Evolutionary conservation across 1,140 invertebrate species (phyloP), one percentile per base, ranked within the genome.

Genomic region (Delia radicum): DNA sequence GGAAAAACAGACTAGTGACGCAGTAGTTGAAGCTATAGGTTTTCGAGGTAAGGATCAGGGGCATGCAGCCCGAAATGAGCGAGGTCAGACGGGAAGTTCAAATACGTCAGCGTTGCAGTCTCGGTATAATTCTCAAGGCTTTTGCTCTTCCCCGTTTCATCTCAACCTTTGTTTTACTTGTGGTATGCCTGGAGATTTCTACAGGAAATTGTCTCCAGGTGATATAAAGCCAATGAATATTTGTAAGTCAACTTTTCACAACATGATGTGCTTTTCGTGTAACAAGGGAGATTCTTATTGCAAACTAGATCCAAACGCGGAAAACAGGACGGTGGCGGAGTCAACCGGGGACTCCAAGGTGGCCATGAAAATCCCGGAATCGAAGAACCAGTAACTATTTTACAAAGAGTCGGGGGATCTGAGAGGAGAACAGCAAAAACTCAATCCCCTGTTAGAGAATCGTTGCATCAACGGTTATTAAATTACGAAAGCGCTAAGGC

Each of bases 171-270:
- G 27, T 33, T 71, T 27, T 28, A 71, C 28, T 24, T 72, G 69
- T 24, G 69, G 69, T 4, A 72, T 72, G 69, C 69, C 69, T 6
- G 69, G 27, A 18, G 31, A 72, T 72, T 42, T 33, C 24, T 42
- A 72, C 24, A 26, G 28, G 18, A 29, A 28, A n/a, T n/a, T n/a
- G 28, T 28, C 27, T 28, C 27, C 5, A 26, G 63, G 8, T 3
- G 15, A 8, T 12, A 37, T 37, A 10, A 18, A 26, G 15, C 5
- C 26, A 7, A 7, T 10, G 10, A 62, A 24, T 5, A 65, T n/a
- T 2, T 65, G 63, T 65, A 65, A 65, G 28, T 28, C 24, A n/a
- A 65, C 28, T 8, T 65, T 28, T 15, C 24, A 29, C 8, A 1
- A 27, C 21, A 27, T 27, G 24, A 29, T 15, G n/a, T 42, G 37